Evolutionary conservation across 2,113 vertebrate genomes (phyloP), one percentile per base, ranked within the genome.

Genomic region (Probosciger aterrimus): DNA sequence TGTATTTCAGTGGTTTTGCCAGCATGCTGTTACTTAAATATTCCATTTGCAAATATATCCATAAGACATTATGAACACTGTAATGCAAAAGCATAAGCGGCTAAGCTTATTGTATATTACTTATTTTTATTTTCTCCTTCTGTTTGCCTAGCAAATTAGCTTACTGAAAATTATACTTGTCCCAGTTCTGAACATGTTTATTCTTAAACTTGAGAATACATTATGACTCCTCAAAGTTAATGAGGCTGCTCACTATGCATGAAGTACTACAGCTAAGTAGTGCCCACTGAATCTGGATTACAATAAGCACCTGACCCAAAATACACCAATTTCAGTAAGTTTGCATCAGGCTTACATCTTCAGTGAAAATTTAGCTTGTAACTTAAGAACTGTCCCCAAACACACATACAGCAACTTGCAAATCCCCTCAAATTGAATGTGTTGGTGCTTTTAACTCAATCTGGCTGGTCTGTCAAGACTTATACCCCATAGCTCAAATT

Each of bases 281-380:
- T 3, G 46, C 50, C 28, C 53, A 16, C 53, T 31, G 35, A 49
- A 52, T 65, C 44, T 20, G 49, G 47, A 65, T 15, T 20, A 52
- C 2, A 1, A 18, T 28, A 47, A 62, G 8, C 0, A 0, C 13
- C 53, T 63, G n/a, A 74, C 10, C 9, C n/a, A 62, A 91, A 90
- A 76, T 14, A 55, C 5, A 30, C 10, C 2, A 0, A 41, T 37
- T 94, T 55, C 65, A 69, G 9, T 8, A 7, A 60, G 15, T n/a
- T 80, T 85, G 30, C 43, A 53, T 8, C 14, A 84, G 39, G 17
- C 13, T 18, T 64, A 47, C 4, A 2, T 31, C 52, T 84, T 68
- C 74, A 57, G 69, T 20, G 31, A 84, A 69, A 69, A 79, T 62
- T n/a, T 31, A 64, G 7, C 11, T 87, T 60, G 4, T 16, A 79